Evolutionary conservation across 2,888 invertebrate genomes (phyloP).

Genomic region (Scelioninae gen. 2): DNA sequence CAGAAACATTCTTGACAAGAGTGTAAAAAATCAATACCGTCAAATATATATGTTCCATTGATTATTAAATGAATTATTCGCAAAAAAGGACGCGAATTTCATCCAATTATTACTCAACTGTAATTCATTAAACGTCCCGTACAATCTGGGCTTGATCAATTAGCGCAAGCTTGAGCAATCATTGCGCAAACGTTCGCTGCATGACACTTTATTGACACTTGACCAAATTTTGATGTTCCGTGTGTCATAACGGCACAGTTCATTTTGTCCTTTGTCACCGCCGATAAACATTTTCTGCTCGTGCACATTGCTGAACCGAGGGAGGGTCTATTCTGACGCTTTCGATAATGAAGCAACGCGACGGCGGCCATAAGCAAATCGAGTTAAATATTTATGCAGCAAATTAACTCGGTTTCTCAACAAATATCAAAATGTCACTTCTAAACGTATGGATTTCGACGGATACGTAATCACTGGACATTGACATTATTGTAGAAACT

Average conservation of each 20-base stretch:
- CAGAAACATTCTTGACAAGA: too few relatives aligned
- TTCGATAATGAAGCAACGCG: constrained; percentile 14
- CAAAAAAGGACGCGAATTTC: too few relatives aligned
- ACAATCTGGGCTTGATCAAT: neutral
- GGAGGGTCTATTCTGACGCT: neutral
- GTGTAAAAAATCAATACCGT: too few relatives aligned
- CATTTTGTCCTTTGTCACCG: neutral
- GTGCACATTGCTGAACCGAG: neutral
- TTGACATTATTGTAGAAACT: too few relatives aligned
- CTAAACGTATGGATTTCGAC: too few relatives aligned
- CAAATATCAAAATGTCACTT: constrained; percentile 17
- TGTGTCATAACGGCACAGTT: neutral
- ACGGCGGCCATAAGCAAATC: constrained; percentile 14
- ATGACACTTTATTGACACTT: constrained; percentile 13
- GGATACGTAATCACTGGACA: too few relatives aligned
- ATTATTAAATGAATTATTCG: too few relatives aligned
- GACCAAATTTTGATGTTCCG: constrained; percentile 19
- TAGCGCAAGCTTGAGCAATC: neutral
- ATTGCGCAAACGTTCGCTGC: neutral
- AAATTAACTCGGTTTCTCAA: constrained; percentile 1
- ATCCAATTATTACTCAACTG: constrained; percentile 1
- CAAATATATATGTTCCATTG: too few relatives aligned
- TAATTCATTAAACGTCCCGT: too few relatives aligned
- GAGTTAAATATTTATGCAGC: constrained; percentile 21
- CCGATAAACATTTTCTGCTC: constrained; percentile 3